Base-by-base conservation (phyloP, 2,888 invertebrate genomes). In the Mimachlamys varia region DNA sequence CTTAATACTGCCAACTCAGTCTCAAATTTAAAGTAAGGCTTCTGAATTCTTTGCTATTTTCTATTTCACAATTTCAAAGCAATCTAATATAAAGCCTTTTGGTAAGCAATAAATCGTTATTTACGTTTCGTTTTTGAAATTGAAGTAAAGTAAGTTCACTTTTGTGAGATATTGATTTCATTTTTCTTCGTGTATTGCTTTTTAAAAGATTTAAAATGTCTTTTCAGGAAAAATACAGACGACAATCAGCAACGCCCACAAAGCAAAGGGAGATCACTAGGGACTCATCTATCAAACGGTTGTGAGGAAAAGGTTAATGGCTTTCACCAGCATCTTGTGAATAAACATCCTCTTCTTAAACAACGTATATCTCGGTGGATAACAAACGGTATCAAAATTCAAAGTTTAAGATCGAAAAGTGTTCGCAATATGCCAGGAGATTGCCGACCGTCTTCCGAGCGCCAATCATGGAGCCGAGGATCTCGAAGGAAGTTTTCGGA, bases 321-420 rank as follows among this genome's bases (percentile, higher is more conserved):
- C 49, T 94, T 93, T 88, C 92, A 91, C 62, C 93, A 94, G 89
- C 93, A 94, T 53, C 91, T 94, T 0, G 91, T 92, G 22, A 93
- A 92, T 50, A 92, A 91, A 88, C 92, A 93, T 62, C 94, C 93
- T 13, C 88, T 92, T 87, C 92, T 93, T 90, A 92, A 93, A 44
- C 94, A 94, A 88, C 90, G 89, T 90, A 93, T 93, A 53, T 91
- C 93, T 58, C 92, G 90, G 15, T 94, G 94, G 94, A 89, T 94
- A 17, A 94, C 94, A 27, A 90, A 93, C 87, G 94, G 94, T 38
- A 90, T 94, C 15, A 94, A 94, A 92, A 93, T 94, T 15, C 94
- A 94, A 89, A 94, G 94, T 90, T 92, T 94, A 87, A 90, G 88
- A 27, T 76, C 76, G 17, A 76, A 76, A 33, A 76, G 76, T 76